A percentile compares a stretch with the other conserved stretches of the same genome.
phyloP scores from a whole-genome alignment of 2,113 vertebrate species.

The Stomatorhinus ivindoensis region DNA sequence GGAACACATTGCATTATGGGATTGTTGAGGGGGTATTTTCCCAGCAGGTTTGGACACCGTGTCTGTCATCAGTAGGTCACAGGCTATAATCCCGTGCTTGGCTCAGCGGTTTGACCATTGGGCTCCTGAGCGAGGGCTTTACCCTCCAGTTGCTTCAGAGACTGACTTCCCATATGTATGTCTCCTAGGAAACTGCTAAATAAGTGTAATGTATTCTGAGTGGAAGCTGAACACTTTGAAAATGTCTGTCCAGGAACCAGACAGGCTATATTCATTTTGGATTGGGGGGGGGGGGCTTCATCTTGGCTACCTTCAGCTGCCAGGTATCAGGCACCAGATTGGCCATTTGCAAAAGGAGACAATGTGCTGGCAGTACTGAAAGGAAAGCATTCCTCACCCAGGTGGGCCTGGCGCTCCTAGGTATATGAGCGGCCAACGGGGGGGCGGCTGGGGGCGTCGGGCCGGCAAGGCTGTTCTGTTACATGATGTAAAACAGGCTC shows the following conservation, averaged over 20 bases:
- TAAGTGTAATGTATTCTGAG: neutral
- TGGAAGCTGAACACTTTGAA: neutral
- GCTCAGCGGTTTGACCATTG: too few species aligned
- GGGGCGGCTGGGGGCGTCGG: too few species aligned
- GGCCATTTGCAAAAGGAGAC: neutral
- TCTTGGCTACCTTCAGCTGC: neutral
- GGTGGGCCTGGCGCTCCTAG: neutral
- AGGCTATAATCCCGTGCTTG: too few species aligned
- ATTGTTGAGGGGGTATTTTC: neutral
- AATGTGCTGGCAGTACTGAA: neutral
- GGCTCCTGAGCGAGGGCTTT: too few species aligned
- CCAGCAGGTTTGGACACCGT: neutral
- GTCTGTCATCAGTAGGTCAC: too few species aligned
- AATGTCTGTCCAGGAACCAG: neutral
- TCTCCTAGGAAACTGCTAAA: neutral
- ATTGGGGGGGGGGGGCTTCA: neutral
- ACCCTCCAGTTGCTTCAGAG: neutral
- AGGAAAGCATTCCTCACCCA: neutral
- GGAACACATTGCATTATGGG: neutral
- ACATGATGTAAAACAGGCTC: too few species aligned
- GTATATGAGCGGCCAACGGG: neutral
- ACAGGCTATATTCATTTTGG: neutral
- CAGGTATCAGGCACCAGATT: neutral
- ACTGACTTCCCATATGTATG: neutral
- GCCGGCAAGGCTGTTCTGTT: too few species aligned